Evolutionary conservation across 2,113 vertebrate genomes (phyloP).

Genomic region (Speoplatyrhinus poulsoni): DNA sequence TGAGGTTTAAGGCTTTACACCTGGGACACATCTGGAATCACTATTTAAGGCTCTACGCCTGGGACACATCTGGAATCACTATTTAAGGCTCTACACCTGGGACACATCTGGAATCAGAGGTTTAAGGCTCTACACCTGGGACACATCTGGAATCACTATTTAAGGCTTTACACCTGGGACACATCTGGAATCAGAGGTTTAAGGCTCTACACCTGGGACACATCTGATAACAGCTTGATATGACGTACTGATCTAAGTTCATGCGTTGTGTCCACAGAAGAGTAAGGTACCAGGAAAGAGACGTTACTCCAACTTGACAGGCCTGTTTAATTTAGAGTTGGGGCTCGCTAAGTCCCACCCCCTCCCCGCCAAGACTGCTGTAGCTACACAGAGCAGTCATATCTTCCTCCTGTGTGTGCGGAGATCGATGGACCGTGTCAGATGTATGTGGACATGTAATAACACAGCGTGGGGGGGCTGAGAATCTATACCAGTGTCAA

Average conservation of each 20-base stretch:
- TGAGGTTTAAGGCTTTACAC: no score
- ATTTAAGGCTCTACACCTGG: no score
- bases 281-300: conserved; percentile 30
- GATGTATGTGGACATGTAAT: conserved; percentile 57
- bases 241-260: conserved; percentile 43
- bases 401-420: conserved; percentile 55
- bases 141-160: no score
- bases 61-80: no score
- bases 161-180: no score
- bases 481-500: conserved; percentile 52
- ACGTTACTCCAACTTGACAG: conserved; percentile 46
- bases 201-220: conserved; percentile 14
- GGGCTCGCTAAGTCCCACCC: conserved; percentile 24
- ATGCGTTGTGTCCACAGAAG: neutral
- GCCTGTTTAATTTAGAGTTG: conserved; percentile 55
- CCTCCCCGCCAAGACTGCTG: neutral
- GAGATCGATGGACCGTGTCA: conserved; percentile 52
- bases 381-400: conserved; percentile 60
- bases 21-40: no score
- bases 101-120: no score
- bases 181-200: no score
- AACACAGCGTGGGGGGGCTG: conserved; percentile 30
- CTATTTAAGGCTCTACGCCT: no score
- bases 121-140: no score
- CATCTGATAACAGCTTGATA: conserved; percentile 34